Base-by-base conservation (phyloP, 53 echinoderm and acorn worm genomes). In the Paracentrotus lividus region DNA sequence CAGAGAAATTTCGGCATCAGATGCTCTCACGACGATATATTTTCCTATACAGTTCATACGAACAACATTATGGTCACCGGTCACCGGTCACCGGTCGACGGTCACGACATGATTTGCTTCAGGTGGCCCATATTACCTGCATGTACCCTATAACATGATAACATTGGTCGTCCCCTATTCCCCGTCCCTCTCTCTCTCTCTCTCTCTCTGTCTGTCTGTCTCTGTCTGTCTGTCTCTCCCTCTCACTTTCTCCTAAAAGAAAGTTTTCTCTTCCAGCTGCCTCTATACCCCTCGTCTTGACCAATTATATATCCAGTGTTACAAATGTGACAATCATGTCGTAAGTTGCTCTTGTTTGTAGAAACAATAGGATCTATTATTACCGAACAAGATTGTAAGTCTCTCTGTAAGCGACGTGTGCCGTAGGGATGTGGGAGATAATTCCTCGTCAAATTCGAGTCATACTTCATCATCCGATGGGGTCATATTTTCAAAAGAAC, bases 181-280 rank as follows among this genome's bases (percentile, higher is more conserved):
- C 8, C 6, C 33, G 12, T 67, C 67, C 8, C 29, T 0, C 15
- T 4, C 67, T 33, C 1, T 67, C 29, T 32, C 67, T 60, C 60
- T 60, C 18, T 60, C 21, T 60, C 21, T 60, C 60, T 60, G 60
- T 60, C 24, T 60, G 21, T 60, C 60, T 24, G 5, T 60, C 60
- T 60, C 8, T 20, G 20, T 20, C 60, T 60, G 60, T n/a, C n/a
- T n/a, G n/a, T n/a, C 31, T 33, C 67, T 33, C 33, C 67, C 67
- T 67, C 67, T 27, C 1, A 9, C 10, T 10, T 23, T 27, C 67
- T 67, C 29, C n/a, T n/a, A n/a, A n/a, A n/a, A n/a, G n/a, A n/a
- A n/a, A n/a, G n/a, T n/a, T 67, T 67, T 67, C 29, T 77, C 43
- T 77, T 77, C 69, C 77, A 77, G 77, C 77, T 77, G 77, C 77